phyloP scores from a whole-genome alignment of 2,113 vertebrate species.

The Corapipo altera region DNA sequence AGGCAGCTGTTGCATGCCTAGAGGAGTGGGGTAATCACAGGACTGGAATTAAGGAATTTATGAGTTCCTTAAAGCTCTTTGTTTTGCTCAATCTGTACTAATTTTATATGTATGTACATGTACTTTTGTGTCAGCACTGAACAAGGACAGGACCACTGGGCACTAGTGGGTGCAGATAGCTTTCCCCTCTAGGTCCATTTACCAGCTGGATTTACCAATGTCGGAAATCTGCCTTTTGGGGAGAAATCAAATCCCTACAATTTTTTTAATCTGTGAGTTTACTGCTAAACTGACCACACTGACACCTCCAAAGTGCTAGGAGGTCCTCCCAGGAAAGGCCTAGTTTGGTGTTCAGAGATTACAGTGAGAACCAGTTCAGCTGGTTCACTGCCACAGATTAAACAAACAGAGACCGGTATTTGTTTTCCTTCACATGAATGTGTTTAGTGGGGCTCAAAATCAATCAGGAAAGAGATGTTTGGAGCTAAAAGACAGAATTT shows the following conservation, averaged over 20 bases:
- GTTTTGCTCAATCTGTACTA: neutral
- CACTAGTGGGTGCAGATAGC: neutral
- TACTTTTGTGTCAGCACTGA: neutral
- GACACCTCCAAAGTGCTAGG: neutral
- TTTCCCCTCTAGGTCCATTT: neutral
- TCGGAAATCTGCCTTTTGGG: neutral
- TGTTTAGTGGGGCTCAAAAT: slow-evolving; percentile 28
- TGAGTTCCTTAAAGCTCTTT: neutral
- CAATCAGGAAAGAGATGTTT: neutral
- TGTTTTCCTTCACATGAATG: slow-evolving; percentile 22
- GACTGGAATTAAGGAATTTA: neutral
- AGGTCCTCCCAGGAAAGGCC: neutral
- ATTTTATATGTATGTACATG: neutral
- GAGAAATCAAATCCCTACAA: neutral
- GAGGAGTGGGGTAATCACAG: neutral
- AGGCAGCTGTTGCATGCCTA: neutral
- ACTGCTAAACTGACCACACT: neutral
- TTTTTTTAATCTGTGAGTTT: neutral
- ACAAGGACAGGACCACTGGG: neutral
- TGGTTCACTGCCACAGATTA: neutral
- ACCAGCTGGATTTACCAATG: neutral
- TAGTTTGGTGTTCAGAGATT: neutral
- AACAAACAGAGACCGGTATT: slow-evolving; percentile 4
- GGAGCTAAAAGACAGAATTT: neutral
- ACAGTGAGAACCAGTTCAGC: neutral